Conservation (phyloP, 2,888 invertebrate species). For the Petrolisthes cinctipes region DNA sequence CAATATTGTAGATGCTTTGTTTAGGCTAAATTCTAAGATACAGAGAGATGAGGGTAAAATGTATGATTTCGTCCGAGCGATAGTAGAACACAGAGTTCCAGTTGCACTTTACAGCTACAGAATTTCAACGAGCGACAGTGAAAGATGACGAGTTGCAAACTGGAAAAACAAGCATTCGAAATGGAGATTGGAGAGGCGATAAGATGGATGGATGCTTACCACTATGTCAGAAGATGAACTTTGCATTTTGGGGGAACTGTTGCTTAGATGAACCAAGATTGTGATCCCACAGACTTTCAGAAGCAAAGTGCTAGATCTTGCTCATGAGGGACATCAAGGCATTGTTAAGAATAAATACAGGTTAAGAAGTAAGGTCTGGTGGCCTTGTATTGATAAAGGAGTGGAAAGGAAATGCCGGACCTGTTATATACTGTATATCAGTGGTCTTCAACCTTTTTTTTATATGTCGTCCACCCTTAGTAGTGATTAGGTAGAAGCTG, state of each 20-base stretch:
- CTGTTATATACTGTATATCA: too few relatives aligned
- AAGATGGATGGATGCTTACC: neutral
- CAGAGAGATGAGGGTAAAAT: neutral
- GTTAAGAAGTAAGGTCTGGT: neutral
- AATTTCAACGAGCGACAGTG: neutral
- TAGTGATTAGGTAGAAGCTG: too few relatives aligned
- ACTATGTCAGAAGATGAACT: neutral
- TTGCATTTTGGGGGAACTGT: neutral
- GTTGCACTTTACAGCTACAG: neutral
- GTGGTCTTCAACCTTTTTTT: neutral
- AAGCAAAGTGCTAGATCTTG: neutral
- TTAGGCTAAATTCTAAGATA: neutral
- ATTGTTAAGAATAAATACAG: neutral
- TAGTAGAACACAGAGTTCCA: neutral
- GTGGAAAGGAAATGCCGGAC: neutral
- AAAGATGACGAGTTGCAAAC: neutral
- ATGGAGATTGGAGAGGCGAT: neutral
- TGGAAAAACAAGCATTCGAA: neutral
- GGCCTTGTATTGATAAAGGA: neutral
- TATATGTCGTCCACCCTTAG: too few relatives aligned
- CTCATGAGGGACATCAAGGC: neutral
- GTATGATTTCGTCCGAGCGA: neutral
- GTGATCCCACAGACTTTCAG: neutral
- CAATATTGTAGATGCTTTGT: neutral
- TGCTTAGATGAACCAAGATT: neutral